phyloP scores from a whole-genome alignment of 2,888 invertebrate genomes.

The Pseudanteris insignis region DNA sequence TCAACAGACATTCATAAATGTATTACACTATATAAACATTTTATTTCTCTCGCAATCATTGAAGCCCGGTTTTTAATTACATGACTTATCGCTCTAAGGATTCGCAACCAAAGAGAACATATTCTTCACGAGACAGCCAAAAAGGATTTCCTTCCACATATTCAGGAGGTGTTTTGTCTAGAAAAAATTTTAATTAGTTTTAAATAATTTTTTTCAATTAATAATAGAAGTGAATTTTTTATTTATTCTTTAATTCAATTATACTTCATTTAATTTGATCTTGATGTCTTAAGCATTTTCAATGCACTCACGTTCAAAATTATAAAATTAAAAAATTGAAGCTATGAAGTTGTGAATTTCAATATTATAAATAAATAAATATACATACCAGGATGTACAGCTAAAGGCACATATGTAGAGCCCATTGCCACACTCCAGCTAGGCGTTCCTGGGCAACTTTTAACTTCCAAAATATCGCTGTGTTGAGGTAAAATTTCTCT shows the following conservation, averaged over 20 bases:
- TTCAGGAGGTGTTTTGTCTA: constrained; percentile 63
- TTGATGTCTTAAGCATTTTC: no score
- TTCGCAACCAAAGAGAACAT: constrained; percentile 65
- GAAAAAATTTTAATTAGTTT: no score
- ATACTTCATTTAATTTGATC: no score
- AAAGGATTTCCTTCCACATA: constrained; percentile 64
- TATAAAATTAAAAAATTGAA: no score
- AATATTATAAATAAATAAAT: not conserved
- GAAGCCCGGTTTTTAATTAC: not conserved
- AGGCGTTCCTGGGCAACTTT: constrained; percentile 61
- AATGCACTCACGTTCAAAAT: no score
- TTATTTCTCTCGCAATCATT: constrained; percentile 44
- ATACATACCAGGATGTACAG: constrained; percentile 60
- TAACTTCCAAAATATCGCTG: constrained; percentile 61
- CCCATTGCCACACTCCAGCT: constrained; percentile 67
- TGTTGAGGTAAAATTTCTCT: constrained; percentile 61
- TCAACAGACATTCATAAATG: no score
- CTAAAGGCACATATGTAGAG: constrained; percentile 64
- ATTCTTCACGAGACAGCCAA: constrained; percentile 66
- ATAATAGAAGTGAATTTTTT: no score
- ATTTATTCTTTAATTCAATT: no score
- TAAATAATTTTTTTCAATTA: no score
- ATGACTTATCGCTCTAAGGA: constrained; percentile 54
- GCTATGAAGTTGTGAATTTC: not conserved
- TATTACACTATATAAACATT: constrained; percentile 57